Evolutionary conservation across 2,888 invertebrate genomes (phyloP), one percentile per base, ranked within the genome.

Genomic region (Aphodius granarius): DNA sequence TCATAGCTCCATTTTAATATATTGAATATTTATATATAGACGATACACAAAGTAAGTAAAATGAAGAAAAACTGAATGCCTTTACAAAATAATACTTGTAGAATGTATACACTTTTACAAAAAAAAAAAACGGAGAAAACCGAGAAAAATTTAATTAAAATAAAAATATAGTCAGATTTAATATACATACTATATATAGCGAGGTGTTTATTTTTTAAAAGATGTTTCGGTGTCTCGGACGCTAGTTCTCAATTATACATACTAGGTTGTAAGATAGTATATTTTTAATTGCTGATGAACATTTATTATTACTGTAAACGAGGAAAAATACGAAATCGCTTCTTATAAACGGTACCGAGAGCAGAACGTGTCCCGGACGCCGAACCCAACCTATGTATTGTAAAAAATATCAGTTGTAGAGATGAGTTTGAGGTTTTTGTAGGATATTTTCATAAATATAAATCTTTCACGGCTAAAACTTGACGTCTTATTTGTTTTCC

Each of bases 391-490:
- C 77, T 82, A 83, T 84, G 84, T 84, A 84, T 82, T 86, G 85
- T 86, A 85, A 84, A 84, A 63, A 83, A 80, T 84, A 85, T 86
- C 85, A 86, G 84, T 86, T 85, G 86, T 86, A 86, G 84, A 83
- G 82, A 85, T 86, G 85, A 86, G 85, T 87, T 86, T 85, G 85
- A 85, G 86, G 86, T 86, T 86, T 68, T 87, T 86, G 87, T 87
- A 86, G 86, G 85, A 86, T 87, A 86, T 86, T 86, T 87, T 86
- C 86, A 86, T 87, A 87, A 86, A 86, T 86, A 87, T 86, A 86
- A 87, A 86, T 86, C 86, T 86, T 86, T 86, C 86, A 86, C 86
- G 85, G 85, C 86, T 73, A 73, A n/a, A 62, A 66, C 70, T 66
- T 68, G 68, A 73, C 16, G 15, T 75, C 68, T 75, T 22, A 62